Conservation (phyloP, 2,797 vertebrate genomes). For the Ptychadena robeensis region DNA sequence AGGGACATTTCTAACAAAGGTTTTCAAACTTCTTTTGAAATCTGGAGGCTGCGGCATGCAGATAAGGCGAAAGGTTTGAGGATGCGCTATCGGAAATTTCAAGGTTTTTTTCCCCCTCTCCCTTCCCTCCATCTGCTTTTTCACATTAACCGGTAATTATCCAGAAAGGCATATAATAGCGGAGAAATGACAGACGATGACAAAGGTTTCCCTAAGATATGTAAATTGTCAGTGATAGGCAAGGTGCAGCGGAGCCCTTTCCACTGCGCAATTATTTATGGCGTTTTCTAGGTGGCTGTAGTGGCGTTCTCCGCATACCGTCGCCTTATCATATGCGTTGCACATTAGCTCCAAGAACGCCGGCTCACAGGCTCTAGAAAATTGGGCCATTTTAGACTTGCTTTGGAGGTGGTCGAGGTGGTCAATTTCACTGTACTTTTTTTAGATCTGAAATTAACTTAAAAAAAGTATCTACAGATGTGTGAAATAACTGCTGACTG, state of each 20-base stretch:
- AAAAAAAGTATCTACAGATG: too few relatives aligned
- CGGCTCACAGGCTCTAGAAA: conserved; percentile 61
- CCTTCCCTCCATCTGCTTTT: conserved; percentile 74
- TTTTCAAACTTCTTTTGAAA: conserved; percentile 84
- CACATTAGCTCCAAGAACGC: conserved; percentile 69
- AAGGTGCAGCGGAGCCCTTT: conserved; percentile 75
- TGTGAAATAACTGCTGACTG: too few relatives aligned
- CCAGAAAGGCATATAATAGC: conserved; percentile 81
- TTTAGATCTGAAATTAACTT: neutral
- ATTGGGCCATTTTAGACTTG: neutral
- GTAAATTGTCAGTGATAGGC: conserved; percentile 80
- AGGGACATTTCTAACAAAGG: conserved; percentile 82
- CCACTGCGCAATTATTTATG: conserved; percentile 79
- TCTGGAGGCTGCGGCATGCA: conserved; percentile 78
- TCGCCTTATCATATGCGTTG: conserved; percentile 70
- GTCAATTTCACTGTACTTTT: neutral
- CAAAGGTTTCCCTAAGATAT: conserved; percentile 81
- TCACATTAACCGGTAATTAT: conserved; percentile 84
- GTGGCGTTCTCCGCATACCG: conserved; percentile 63
- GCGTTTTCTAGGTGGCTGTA: conserved; percentile 74
- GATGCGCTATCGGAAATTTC: conserved; percentile 83
- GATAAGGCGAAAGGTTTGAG: conserved; percentile 82
- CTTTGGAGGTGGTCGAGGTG: neutral
- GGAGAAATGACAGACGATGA: conserved; percentile 79
- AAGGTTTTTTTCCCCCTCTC: conserved; percentile 70